Base-by-base conservation (phyloP, 2,888 invertebrate genomes). In the Luffia ferchaultella region DNA sequence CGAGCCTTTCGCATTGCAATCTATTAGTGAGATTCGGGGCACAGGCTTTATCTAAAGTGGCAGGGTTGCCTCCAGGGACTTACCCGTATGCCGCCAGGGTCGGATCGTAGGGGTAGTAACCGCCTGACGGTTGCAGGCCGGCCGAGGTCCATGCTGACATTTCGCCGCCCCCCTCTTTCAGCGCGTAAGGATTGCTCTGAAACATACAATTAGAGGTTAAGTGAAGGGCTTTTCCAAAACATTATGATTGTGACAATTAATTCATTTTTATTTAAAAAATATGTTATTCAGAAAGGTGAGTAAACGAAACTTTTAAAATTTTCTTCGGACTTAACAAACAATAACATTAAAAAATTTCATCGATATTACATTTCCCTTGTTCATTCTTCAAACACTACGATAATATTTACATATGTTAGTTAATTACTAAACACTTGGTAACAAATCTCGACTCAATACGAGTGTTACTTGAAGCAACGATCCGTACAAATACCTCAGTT, bases 71-170 rank as follows among this genome's bases (percentile, higher is more conserved):
- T 55, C 64, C 59, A 56, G 73, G 70, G 75, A 91, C 93, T 90
- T 88, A 95, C 95, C 95, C 95, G 83, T 95, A 95, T 70, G 95
- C 95, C 58, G 95, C 93, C 64, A 93, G 88, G 79, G 95, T 92
- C 53, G 95, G 95, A 86, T 96, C 95, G 85, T 95, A 96, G 60
- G 95, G 93, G 86, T 95, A 95, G 87, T 95, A 95, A 67, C 93
- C 94, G 57, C 94, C 92, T 58, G 95, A 93, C 69, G 95, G 93
- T 79, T 95, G 95, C 52, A 95, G 87, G 55, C 94, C 93, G 54
- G 94, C 93, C 57, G 93, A 93, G 62, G 95, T 93, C 95, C 95
- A 95, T 63, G 95, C 93, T 56, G 93, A 90, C 93, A 95, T 94
- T 76, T 95, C 95, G 50, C 93, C 90, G 66, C 92, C 90, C 65